Conservation (phyloP, 35 echinoderm and acorn worm species). For the Ophiothrix spiculata region DNA sequence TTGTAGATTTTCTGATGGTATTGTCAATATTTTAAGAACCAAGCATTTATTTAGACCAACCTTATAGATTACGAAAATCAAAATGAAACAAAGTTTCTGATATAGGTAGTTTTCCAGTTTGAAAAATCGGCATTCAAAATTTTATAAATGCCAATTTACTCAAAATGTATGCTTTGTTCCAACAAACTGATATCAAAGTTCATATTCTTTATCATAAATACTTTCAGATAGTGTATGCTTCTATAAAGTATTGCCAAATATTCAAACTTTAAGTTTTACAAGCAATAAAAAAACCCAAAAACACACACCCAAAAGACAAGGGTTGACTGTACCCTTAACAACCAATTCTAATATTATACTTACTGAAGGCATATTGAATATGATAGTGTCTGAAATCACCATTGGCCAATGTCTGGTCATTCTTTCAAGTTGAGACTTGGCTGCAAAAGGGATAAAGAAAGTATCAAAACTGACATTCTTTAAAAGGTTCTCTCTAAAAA, state of each 20-base stretch:
- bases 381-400: slow-evolving; percentile 90
- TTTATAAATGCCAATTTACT: no score
- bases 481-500: background rate
- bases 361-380: slow-evolving; percentile 90
- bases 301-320: background rate
- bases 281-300: background rate
- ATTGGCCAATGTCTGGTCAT: slow-evolving; percentile 94
- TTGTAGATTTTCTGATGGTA: no score
- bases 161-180: no score
- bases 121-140: no score
- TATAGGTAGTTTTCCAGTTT: no score
- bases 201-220: no score
- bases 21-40: no score
- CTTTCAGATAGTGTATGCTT: no score
- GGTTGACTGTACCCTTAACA: background rate
- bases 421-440: slow-evolving; percentile 78
- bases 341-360: slow-evolving; percentile 7
- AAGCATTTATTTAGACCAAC: no score
- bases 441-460: slow-evolving; percentile 34
- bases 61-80: no score
- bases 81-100: no score
- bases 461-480: background rate
- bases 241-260: background rate
- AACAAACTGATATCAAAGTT: no score
- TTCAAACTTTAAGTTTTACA: background rate